phyloP scores from a whole-genome alignment of 1,140 invertebrate genomes.

The Leptonema lineaticorne region DNA sequence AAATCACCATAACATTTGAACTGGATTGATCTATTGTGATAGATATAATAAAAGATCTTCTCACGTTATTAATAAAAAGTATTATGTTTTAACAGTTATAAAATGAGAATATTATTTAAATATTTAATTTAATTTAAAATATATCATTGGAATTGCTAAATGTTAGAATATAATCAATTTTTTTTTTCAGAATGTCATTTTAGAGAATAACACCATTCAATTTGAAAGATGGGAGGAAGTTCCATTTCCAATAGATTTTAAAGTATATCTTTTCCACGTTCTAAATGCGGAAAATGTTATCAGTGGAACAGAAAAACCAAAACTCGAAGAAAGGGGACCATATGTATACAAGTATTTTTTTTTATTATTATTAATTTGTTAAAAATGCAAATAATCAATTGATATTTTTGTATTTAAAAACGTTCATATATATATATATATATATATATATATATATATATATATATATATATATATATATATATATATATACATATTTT shows the following conservation, averaged over 20 bases:
- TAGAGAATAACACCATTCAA: constrained; percentile 53
- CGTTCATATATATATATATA: background rate
- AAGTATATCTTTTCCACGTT: constrained; percentile 75
- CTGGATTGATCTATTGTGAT: too few relatives aligned
- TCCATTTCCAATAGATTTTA: constrained; percentile 61
- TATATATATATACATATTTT: background rate
- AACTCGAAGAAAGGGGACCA: constrained; percentile 58
- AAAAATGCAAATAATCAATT: background rate
- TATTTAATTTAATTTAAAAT: background rate
- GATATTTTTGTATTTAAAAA: background rate
- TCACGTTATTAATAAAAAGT: background rate
- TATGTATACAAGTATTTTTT: constrained; percentile 58
- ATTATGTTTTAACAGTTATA: background rate
- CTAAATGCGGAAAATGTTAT: constrained; percentile 68
- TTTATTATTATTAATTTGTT: background rate
- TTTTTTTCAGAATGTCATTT: constrained; percentile 48
- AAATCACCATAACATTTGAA: too few relatives aligned
- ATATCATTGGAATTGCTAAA: background rate
- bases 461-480: background rate
- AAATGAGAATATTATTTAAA: background rate
- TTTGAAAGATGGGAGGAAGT: constrained; percentile 57
- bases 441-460: background rate
- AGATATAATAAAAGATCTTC: background rate
- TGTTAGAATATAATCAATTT: background rate
- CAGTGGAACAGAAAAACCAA: constrained; percentile 58